Conservation (phyloP, 2,797 vertebrate species). For the Triplophysa bombifrons region DNA sequence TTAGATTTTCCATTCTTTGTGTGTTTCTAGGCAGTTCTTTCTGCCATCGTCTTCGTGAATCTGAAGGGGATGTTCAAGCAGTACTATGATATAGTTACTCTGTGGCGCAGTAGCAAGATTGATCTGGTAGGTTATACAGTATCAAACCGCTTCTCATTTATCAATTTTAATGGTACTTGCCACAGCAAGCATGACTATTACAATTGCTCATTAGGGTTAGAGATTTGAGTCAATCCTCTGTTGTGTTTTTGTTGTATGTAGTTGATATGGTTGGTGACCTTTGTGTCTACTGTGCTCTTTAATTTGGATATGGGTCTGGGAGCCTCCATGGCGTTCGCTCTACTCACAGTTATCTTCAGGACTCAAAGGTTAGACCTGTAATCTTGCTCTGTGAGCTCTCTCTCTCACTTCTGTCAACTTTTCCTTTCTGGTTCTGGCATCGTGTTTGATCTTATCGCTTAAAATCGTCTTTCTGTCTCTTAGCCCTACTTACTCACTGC, state of each 20-base stretch:
- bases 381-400: constrained; percentile 8
- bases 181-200: background rate
- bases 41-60: constrained; percentile 87
- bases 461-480: background rate
- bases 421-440: background rate
- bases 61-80: constrained; percentile 94
- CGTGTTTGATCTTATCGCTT: background rate
- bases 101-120: constrained; percentile 86
- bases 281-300: constrained; percentile 84
- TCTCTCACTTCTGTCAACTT: background rate
- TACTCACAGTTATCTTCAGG: constrained; percentile 91
- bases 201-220: background rate
- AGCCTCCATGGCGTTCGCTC: constrained; percentile 82
- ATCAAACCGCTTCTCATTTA: background rate
- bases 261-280: constrained; percentile 93
- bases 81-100: constrained; percentile 77
- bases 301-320: constrained; percentile 92
- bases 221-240: background rate
- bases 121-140: constrained; percentile 86
- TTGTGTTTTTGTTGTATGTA: constrained; percentile 60
- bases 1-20: constrained; percentile 18
- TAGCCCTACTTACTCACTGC: constrained; percentile 78
- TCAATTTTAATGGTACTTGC: background rate
- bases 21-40: constrained; percentile 83
- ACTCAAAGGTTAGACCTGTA: constrained; percentile 85